Conservation (phyloP, 92 coral and sea anemone genomes). For the Pocillopora grandis region DNA sequence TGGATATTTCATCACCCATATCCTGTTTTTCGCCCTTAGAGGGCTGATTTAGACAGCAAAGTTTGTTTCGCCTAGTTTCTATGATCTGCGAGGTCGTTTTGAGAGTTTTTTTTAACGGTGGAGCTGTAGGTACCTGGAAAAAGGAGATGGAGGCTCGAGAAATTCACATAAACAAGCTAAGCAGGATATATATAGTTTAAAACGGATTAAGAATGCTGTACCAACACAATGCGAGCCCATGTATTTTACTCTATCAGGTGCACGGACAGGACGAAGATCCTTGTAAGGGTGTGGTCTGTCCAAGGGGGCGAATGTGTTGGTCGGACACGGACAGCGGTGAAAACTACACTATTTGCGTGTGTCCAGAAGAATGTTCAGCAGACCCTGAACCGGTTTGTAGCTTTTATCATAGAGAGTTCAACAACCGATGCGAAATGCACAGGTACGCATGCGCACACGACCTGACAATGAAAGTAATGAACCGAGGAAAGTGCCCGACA, state of each 20-base stretch:
- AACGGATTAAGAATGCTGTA: neutral
- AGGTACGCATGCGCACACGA: constrained; percentile 72
- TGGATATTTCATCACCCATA: too few species aligned
- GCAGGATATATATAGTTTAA: neutral
- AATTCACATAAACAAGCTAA: too few species aligned
- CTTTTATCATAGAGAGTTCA: constrained; percentile 53
- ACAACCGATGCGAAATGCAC: constrained; percentile 79
- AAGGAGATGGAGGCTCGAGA: too few species aligned
- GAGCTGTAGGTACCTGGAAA: too few species aligned
- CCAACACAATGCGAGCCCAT: neutral
- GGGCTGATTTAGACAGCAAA: too few species aligned
- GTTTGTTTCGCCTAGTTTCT: too few species aligned
- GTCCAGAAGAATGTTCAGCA: constrained; percentile 58
- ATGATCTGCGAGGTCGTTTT: too few species aligned
- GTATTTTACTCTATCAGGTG: constrained; percentile 1
- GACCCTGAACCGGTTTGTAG: constrained; percentile 58
- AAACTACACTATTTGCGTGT: constrained; percentile 62
- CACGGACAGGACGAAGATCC: constrained; percentile 15
- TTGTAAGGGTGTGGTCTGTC: constrained; percentile 57
- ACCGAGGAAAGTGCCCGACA: constrained; percentile 61
- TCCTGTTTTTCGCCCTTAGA: too few species aligned
- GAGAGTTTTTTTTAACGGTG: too few species aligned
- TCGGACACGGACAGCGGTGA: constrained; percentile 30
- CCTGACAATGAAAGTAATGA: constrained; percentile 54
- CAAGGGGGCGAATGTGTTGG: constrained; percentile 68